A percentile compares a stretch with the other conserved stretches of the same genome.
Conservation (phyloP, 1,140 invertebrate species). For the Drosophila subobscura region DNA sequence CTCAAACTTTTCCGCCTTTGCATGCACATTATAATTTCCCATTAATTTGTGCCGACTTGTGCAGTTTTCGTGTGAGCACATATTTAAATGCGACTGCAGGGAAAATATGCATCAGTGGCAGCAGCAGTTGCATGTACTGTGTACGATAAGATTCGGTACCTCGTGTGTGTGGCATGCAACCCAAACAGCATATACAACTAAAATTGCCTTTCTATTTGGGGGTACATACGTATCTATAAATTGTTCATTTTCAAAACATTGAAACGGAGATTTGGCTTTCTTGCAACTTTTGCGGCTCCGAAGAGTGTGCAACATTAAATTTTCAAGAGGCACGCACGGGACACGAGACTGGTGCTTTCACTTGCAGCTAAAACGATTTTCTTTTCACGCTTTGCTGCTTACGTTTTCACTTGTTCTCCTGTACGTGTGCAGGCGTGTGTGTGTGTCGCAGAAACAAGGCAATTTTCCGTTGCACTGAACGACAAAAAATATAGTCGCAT, state of each 20-base stretch:
- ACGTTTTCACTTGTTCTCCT: slow-evolving; percentile 48
- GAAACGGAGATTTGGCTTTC: background rate
- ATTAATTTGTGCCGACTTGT: slow-evolving; percentile 70
- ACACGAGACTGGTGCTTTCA: slow-evolving; percentile 49
- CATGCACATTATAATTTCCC: slow-evolving; percentile 61
- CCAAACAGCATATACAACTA: background rate
- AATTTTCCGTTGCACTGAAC: slow-evolving; percentile 69
- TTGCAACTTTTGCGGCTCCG: slow-evolving; percentile 4
- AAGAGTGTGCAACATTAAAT: slow-evolving; percentile 60
- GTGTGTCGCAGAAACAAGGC: slow-evolving; percentile 56
- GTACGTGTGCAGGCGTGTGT: slow-evolving; percentile 8
- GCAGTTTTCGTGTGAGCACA: slow-evolving; percentile 61
- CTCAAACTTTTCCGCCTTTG: slow-evolving; percentile 4
- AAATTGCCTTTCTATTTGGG: slow-evolving; percentile 5
- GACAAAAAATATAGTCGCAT: slow-evolving; percentile 29
- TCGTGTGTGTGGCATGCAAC: no score
- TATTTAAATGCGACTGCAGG: slow-evolving; percentile 61
- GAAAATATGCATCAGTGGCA: slow-evolving; percentile 15
- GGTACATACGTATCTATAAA: slow-evolving; percentile 8
- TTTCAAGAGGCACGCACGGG: slow-evolving; percentile 16
- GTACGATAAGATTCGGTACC: no score
- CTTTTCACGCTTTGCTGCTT: slow-evolving; percentile 63
- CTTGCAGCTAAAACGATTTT: slow-evolving; percentile 76
- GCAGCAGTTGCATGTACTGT: slow-evolving; percentile 12
- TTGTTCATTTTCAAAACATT: slow-evolving; percentile 24